Evolutionary conservation across 2,888 invertebrate genomes (phyloP), one percentile per base, ranked within the genome.

Genomic region (Tachina grossa): DNA sequence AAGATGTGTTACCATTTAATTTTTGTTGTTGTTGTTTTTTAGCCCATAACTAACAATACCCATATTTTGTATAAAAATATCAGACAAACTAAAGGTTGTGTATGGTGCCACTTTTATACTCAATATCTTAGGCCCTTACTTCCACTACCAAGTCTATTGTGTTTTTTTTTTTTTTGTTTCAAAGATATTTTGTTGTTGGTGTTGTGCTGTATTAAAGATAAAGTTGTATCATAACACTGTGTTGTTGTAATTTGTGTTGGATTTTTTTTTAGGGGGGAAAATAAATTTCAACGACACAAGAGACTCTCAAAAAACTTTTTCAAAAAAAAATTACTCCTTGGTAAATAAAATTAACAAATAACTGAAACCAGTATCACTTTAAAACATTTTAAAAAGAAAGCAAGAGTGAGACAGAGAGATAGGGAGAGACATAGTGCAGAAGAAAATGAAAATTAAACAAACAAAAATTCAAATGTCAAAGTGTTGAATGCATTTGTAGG

Each of bases 1-100:
- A 78, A 83, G 83, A 83, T 83, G 77, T 78, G 83, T 72, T 83
- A 78, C 72, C 72, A 78, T 83, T 83, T 61, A 14, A 39, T 72
- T 63, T 3, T 39, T 55, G 31, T 45, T 45, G 13, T 31, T 57
- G 14, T 55, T 22, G 11, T 81, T 69, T 76, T 63, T 55, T 65
- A 76, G 19, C 59, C 77, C 83, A 72, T 74, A 83, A 83, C 77
- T 72, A 74, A 72, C 59, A 63, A 72, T 43, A 63, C 16, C 63
- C 63, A 79, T 79, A 71, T 79, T 79, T 79, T 71, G 61, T 79
- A 63, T 4, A 16, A 63, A 43, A 63, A 43, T 14, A 69, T 51
- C 61, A 79, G 45, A 31, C 31, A 31, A 31, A 31, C 31, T 31
- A 31, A 39, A 61, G 53, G 47, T 6, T 22, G 61, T 61, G 19